phyloP scores from a whole-genome alignment of 1,140 invertebrate genomes.

The Philaenus spumarius region DNA sequence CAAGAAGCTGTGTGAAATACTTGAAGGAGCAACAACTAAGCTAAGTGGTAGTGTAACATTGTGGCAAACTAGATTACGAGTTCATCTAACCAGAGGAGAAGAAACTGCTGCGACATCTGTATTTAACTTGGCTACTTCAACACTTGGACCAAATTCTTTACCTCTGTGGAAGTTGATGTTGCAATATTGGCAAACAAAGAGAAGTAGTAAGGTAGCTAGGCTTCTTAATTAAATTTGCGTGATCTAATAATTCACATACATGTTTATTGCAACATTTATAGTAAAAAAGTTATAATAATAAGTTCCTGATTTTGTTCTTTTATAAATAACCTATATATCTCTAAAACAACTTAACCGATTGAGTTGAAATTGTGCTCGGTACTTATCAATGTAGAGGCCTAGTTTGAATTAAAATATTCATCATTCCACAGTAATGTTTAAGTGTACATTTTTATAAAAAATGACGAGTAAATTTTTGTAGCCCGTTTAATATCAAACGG shows the following conservation, averaged over 20 bases:
- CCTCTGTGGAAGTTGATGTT: conserved; percentile 44
- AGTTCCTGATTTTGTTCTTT: too few relatives aligned
- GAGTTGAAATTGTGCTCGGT: too few relatives aligned
- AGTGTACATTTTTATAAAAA: too few relatives aligned
- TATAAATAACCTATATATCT: too few relatives aligned
- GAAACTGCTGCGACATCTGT: conserved; percentile 34
- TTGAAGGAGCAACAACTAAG: conserved; percentile 40
- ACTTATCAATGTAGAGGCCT: too few relatives aligned
- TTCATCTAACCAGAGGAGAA: conserved; percentile 36
- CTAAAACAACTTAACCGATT: too few relatives aligned
- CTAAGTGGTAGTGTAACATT: conserved; percentile 41
- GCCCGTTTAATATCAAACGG: too few relatives aligned
- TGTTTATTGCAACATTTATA: too few relatives aligned
- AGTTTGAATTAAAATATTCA: too few relatives aligned
- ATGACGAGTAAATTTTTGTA: too few relatives aligned
- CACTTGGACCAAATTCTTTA: conserved; percentile 39
- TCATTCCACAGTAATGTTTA: too few relatives aligned
- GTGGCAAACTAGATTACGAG: conserved; percentile 42
- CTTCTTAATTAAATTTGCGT: background rate
- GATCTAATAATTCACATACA: conserved; percentile 7
- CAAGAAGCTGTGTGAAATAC: conserved; percentile 36
- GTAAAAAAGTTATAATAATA: too few relatives aligned
- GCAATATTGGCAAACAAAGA: conserved; percentile 39
- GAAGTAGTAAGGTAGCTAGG: conserved; percentile 30
- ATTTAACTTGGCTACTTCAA: conserved; percentile 38